phyloP scores from a whole-genome alignment of 2,797 vertebrate species.

The Acrossocheilus fasciatus region DNA sequence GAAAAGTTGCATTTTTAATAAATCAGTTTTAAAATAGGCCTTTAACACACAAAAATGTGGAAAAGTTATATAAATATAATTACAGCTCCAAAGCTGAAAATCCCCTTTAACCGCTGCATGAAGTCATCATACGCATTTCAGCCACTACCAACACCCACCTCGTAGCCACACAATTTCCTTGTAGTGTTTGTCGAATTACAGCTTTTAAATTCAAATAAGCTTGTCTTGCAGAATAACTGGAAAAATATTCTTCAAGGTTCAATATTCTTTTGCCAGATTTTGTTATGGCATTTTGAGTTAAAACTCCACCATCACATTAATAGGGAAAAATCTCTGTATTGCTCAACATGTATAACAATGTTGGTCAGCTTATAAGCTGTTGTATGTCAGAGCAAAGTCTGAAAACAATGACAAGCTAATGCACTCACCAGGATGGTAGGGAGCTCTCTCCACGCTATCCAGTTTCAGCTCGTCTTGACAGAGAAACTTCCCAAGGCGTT shows the following conservation, averaged over 20 bases:
- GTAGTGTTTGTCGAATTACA: constrained; percentile 12
- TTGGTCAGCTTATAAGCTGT: neutral
- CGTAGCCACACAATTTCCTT: constrained; percentile 27
- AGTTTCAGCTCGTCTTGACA: constrained; percentile 86
- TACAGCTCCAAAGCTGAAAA: constrained; percentile 19
- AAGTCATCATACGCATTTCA: constrained; percentile 29
- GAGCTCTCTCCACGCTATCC: constrained; percentile 65
- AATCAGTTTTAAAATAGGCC: neutral
- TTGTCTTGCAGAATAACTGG: neutral
- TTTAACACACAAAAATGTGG: constrained; percentile 27
- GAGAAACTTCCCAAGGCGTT: constrained; percentile 90
- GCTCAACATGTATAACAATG: neutral
- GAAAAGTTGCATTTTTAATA: constrained; percentile 14
- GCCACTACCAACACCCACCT: constrained; percentile 32
- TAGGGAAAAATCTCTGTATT: constrained; percentile 10
- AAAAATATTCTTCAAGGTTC: neutral
- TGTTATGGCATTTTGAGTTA: neutral
- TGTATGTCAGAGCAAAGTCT: neutral
- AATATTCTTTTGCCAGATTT: neutral
- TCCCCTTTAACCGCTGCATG: constrained; percentile 24
- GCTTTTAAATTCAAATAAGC: neutral
- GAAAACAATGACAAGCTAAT: neutral
- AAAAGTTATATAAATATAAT: constrained; percentile 29
- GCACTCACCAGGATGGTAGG: constrained; percentile 72
- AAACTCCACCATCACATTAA: neutral